Base-by-base conservation (phyloP, 2,113 vertebrate genomes). In the Archilochus colubris region DNA sequence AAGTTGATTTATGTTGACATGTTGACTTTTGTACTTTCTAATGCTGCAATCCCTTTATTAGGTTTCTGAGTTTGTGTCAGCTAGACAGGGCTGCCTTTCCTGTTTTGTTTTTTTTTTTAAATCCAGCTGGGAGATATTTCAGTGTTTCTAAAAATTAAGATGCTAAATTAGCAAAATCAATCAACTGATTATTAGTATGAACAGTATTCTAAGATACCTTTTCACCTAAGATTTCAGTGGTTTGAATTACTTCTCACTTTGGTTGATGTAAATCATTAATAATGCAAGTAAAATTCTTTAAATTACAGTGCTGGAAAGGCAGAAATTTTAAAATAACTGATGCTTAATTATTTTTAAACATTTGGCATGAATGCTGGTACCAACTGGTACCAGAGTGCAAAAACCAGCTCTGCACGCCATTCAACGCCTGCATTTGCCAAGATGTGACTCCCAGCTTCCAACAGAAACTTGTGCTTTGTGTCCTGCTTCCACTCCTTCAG, bases 11-110 rank as follows among this genome's bases (percentile, higher is more conserved):
- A 74, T 87, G 81, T 94, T 93, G 92, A 91, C 92, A 72, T 91
- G 92, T 94, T 74, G 90, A 96, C 77, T 93, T 96, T 93, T 94
- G 82, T 81, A 90, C 91, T 95, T 94, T 95, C 75, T 64, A 91
- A 9, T n/a, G 73, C 43, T 88, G 58, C 64, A 69, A 91, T 95
- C 77, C 58, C 58, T 95, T 94, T 91, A 90, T 91, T 94, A 61
- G 79, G 44, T 78, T 91, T 93, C 79, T 94, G 84, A 83, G 57
- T 88, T 75, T 68, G 68, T 86, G 64, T 90, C 57, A 93, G 76
- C 54, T 84, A 88, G 57, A 72, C 44, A 70, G 53, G 50, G 36
- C 44, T 95, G 72, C 48, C 23, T 77, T 90, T 83, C 69, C n/a
- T 74, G 23, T n/a, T n/a, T n/a, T n/a, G 33, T 33, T 33, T 33